Evolutionary conservation across 2,888 invertebrate species (phyloP).

Genomic region (Diachrysia chrysitis): DNA sequence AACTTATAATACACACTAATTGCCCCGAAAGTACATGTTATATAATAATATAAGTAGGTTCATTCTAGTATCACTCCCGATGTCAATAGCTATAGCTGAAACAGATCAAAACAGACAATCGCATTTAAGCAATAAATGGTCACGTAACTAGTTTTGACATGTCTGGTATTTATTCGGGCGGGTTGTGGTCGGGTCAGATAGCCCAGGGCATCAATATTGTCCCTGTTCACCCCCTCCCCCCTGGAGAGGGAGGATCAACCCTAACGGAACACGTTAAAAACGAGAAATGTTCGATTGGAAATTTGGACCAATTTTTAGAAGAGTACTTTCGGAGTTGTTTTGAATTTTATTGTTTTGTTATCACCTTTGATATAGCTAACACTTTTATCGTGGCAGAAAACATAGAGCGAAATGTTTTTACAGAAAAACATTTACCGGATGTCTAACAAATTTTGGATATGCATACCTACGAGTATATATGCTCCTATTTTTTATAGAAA

Average conservation of each 20-base stretch:
- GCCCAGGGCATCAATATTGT: constrained; percentile 76
- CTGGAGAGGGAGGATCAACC: constrained; percentile 29
- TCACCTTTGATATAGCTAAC: neutral
- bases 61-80: neutral
- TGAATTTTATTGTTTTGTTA: neutral
- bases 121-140: constrained; percentile 38
- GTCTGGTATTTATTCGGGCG: constrained; percentile 58
- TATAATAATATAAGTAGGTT: too few species aligned
- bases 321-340: neutral
- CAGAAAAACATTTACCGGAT: too few species aligned
- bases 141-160: constrained; percentile 61
- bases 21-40: too few species aligned
- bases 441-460: too few species aligned
- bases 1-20: too few species aligned
- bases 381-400: neutral
- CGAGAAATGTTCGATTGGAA: neutral
- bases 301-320: neutral
- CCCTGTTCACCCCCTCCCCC: constrained; percentile 53
- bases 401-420: neutral
- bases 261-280: constrained; percentile 11
- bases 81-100: neutral
- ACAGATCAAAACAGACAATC: neutral
- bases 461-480: too few species aligned
- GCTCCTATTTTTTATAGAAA: too few species aligned
- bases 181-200: constrained; percentile 62